Conservation (phyloP, 2,888 invertebrate species). For the Abscondita cerata region DNA sequence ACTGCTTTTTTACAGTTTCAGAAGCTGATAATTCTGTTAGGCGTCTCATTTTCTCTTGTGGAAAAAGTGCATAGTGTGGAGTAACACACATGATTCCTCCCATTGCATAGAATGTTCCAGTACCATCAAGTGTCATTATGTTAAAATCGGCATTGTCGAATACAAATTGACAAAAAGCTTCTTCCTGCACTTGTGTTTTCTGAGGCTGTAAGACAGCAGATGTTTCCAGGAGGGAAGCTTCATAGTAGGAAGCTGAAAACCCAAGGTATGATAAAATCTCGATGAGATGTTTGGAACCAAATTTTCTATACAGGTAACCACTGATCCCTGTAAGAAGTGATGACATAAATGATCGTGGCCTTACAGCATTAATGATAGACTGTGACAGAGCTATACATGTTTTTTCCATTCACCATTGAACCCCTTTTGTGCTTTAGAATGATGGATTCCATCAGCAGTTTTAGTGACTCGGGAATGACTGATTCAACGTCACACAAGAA, state of each 20-base stretch:
- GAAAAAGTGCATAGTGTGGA: slow-evolving; percentile 26
- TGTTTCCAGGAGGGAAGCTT: slow-evolving; percentile 32
- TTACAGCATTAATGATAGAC: slow-evolving; percentile 36
- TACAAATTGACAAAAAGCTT: slow-evolving; percentile 33
- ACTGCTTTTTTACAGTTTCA: slow-evolving; percentile 27
- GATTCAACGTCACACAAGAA: slow-evolving; percentile 32
- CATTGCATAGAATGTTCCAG: no score
- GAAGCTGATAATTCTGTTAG: slow-evolving; percentile 29
- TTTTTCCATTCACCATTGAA: slow-evolving; percentile 25
- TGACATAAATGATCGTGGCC: slow-evolving; percentile 35
- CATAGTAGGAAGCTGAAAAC: slow-evolving; percentile 32
- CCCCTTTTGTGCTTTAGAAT: slow-evolving; percentile 16
- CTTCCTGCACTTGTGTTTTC: no score
- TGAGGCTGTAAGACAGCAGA: slow-evolving; percentile 28
- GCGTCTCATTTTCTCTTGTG: slow-evolving; percentile 26
- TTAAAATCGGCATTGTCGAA: slow-evolving; percentile 36
- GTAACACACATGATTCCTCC: slow-evolving; percentile 33
- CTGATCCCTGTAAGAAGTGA: slow-evolving; percentile 27
- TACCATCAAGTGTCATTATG: slow-evolving; percentile 34
- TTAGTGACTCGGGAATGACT: slow-evolving; percentile 31
- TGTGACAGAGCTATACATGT: slow-evolving; percentile 34
- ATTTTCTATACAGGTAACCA: slow-evolving; percentile 31
- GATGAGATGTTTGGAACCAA: slow-evolving; percentile 34
- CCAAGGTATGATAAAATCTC: slow-evolving; percentile 34
- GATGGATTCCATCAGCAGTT: slow-evolving; percentile 9